Percentiles rank a stretch among this genome's conserved stretches.
Conservation (phyloP, 1,140 invertebrate genomes). For the Drosophila simulans region DNA sequence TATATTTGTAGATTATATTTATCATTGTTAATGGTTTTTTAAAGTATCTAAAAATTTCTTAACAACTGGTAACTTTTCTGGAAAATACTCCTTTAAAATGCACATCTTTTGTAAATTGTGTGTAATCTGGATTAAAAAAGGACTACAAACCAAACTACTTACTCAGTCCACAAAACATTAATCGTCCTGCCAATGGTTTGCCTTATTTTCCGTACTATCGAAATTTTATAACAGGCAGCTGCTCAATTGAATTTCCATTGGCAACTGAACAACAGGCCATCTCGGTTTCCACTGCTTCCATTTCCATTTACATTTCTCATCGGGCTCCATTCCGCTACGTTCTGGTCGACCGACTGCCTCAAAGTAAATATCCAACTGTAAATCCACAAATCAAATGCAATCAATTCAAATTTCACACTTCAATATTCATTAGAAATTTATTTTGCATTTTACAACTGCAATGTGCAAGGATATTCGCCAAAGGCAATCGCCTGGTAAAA, state of each 20-base stretch:
- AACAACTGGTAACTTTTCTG: too few relatives aligned
- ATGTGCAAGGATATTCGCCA: constrained; percentile 41
- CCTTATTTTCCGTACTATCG: background rate
- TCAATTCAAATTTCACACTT: constrained; percentile 83
- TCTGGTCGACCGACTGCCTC: constrained; percentile 25
- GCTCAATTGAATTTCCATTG: constrained; percentile 22
- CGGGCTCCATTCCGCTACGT: constrained; percentile 5
- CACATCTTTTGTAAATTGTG: too few relatives aligned
- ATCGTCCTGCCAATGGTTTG: background rate
- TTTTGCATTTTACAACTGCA: constrained; percentile 75
- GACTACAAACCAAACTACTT: too few relatives aligned
- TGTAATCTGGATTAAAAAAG: too few relatives aligned
- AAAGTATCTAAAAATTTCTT: too few relatives aligned
- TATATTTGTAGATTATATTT: too few relatives aligned
- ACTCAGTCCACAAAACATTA: too few relatives aligned
- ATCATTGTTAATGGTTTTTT: too few relatives aligned
- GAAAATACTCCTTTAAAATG: too few relatives aligned
- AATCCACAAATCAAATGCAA: constrained; percentile 81
- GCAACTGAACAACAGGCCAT: constrained; percentile 27
- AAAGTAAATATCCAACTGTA: constrained; percentile 74
- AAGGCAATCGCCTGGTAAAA: constrained; percentile 31
- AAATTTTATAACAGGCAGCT: background rate
- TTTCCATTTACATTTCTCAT: constrained; percentile 20
- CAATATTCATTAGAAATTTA: constrained; percentile 83
- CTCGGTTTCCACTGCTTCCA: constrained; percentile 29